Evolutionary conservation across 2,888 invertebrate genomes (phyloP).

Genomic region (Deilephila porcellus): DNA sequence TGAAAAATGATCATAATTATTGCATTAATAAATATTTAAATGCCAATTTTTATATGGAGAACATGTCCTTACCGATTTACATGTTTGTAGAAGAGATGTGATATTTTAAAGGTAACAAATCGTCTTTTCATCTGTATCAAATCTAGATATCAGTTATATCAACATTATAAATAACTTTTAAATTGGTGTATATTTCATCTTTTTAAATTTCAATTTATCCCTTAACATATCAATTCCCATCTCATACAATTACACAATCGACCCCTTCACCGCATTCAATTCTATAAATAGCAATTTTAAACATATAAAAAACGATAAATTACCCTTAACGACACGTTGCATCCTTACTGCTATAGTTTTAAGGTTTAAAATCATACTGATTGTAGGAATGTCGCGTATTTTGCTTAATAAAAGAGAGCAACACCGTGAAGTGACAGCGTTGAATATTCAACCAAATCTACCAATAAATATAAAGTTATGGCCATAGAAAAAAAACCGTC

Average conservation of each 20-base stretch:
- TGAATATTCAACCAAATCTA: slow-evolving; percentile 80
- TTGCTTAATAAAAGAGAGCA: slow-evolving; percentile 63
- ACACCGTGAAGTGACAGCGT: slow-evolving; percentile 76
- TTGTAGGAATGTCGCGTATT: slow-evolving; percentile 45
- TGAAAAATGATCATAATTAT: too few species aligned
- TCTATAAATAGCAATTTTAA: slow-evolving; percentile 21
- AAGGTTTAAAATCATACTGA: slow-evolving; percentile 44
- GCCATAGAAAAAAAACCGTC: slow-evolving; percentile 75
- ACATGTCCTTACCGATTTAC: too few species aligned
- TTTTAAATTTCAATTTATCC: neutral
- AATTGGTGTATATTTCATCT: neutral
- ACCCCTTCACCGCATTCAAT: slow-evolving; percentile 9
- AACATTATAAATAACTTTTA: neutral
- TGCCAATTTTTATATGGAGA: too few species aligned
- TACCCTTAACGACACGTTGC: neutral
- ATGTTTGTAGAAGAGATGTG: too few species aligned
- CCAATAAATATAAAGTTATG: slow-evolving; percentile 83
- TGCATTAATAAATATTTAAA: too few species aligned
- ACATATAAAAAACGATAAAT: slow-evolving; percentile 23
- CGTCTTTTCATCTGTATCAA: neutral
- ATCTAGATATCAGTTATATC: neutral
- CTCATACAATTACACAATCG: neutral
- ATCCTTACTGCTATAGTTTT: slow-evolving; percentile 27
- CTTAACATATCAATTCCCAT: slow-evolving; percentile 24
- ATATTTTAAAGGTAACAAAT: too few species aligned